Evolutionary conservation across 2,888 invertebrate species (phyloP).

Genomic region (Drosophila barbarae): DNA sequence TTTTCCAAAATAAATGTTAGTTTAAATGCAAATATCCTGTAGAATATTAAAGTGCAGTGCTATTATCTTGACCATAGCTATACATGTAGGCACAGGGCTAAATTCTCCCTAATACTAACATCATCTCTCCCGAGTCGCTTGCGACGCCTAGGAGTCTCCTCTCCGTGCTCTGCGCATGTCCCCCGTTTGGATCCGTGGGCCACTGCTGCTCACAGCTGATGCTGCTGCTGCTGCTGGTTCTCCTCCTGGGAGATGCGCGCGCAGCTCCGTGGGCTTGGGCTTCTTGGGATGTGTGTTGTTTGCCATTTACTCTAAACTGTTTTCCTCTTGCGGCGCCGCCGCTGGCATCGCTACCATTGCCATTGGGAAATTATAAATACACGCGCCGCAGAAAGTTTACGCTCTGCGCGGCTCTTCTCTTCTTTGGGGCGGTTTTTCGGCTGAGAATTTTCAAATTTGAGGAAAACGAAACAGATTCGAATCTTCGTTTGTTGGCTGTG

Average conservation of each 20-base stretch:
- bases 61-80: constrained; percentile 23
- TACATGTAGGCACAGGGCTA: constrained; percentile 8
- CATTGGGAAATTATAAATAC: constrained; percentile 67
- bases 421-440: constrained; percentile 34
- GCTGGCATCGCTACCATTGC: constrained; percentile 15
- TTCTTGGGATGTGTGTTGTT: constrained; percentile 28
- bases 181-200: constrained; percentile 3
- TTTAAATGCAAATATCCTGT: not conserved
- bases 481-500: constrained; percentile 80
- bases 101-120: constrained; percentile 2
- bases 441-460: constrained; percentile 54
- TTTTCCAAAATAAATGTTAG: not conserved
- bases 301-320: constrained; percentile 58
- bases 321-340: constrained; percentile 3
- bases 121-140: constrained; percentile 1
- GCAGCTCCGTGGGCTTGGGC: constrained; percentile 45
- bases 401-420: constrained; percentile 38
- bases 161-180: constrained; percentile 25
- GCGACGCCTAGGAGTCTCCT: constrained; percentile 15
- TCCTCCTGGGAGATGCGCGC: constrained; percentile 51
- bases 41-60: constrained; percentile 1
- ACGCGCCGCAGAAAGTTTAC: constrained; percentile 42
- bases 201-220: constrained; percentile 39
- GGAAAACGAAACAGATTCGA: constrained; percentile 72
- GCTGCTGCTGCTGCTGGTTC: not conserved